Evolutionary conservation across 2,888 invertebrate species (phyloP).

Genomic region (Rhaphigaster nebulosa): DNA sequence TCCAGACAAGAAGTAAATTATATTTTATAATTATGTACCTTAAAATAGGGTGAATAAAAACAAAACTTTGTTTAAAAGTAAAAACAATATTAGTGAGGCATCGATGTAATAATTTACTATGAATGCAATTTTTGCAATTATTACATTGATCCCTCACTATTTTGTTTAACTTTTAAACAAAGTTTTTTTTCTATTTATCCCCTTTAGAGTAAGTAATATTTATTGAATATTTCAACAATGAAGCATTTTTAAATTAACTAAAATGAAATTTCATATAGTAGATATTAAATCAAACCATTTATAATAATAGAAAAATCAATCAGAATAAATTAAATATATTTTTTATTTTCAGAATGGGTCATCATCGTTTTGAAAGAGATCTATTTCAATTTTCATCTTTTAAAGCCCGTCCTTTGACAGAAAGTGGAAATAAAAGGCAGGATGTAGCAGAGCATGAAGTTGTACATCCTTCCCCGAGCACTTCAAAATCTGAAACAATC

Average conservation of each 20-base stretch:
- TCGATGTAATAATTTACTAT: no score
- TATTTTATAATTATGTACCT: neutral
- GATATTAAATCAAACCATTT: neutral
- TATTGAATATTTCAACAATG: neutral
- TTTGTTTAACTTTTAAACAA: no score
- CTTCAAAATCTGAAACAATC: neutral
- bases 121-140: no score
- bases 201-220: no score
- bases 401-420: neutral
- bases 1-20: neutral
- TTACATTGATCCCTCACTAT: no score
- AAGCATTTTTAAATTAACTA: neutral
- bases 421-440: neutral
- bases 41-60: no score
- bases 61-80: no score
- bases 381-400: neutral
- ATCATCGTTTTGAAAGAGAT: neutral
- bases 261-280: neutral
- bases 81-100: no score
- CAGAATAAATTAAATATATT: neutral
- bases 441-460: neutral
- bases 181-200: no score
- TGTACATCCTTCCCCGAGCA: neutral
- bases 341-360: slow-evolving; percentile 1
- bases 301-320: neutral